Percentiles rank a stretch among this genome's conserved stretches.
phyloP scores from a whole-genome alignment of 2,113 vertebrate species.

The Burhinus bistriatus region DNA sequence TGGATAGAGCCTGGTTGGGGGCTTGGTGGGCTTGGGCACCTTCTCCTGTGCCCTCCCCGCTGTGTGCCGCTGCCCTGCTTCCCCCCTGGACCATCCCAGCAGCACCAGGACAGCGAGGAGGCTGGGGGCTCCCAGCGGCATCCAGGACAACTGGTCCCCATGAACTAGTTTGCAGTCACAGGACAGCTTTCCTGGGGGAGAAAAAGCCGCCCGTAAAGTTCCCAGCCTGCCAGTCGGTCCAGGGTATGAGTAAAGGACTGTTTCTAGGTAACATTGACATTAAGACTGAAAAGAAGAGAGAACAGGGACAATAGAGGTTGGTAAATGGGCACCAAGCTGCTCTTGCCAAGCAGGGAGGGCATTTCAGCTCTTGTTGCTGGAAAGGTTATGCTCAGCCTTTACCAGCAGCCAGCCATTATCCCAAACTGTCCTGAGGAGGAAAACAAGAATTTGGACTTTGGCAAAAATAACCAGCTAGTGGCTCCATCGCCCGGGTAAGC shows the following conservation, averaged over 20 bases:
- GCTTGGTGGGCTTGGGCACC: background rate
- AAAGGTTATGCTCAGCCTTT: background rate
- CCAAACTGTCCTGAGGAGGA: background rate
- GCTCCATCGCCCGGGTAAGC: background rate
- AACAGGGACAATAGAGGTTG: slow-evolving; percentile 6
- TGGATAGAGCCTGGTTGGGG: background rate
- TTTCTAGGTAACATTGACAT: slow-evolving; percentile 47
- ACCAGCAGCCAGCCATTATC: background rate
- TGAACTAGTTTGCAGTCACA: background rate
- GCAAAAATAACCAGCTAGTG: background rate
- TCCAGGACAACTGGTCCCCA: background rate
- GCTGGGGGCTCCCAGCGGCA: background rate
- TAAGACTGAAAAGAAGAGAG: background rate
- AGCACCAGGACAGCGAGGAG: background rate
- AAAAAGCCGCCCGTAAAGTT: background rate
- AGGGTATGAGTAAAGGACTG: background rate
- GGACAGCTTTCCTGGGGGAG: background rate
- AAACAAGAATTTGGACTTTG: background rate
- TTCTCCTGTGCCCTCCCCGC: background rate
- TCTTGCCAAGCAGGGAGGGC: slow-evolving; percentile 11
- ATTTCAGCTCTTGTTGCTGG: background rate
- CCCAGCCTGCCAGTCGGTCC: background rate
- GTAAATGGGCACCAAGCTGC: background rate
- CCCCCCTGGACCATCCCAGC: background rate
- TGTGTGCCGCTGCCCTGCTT: background rate